Base-by-base conservation (phyloP, 2,888 invertebrate species). In the Mythimna albipuncta region DNA sequence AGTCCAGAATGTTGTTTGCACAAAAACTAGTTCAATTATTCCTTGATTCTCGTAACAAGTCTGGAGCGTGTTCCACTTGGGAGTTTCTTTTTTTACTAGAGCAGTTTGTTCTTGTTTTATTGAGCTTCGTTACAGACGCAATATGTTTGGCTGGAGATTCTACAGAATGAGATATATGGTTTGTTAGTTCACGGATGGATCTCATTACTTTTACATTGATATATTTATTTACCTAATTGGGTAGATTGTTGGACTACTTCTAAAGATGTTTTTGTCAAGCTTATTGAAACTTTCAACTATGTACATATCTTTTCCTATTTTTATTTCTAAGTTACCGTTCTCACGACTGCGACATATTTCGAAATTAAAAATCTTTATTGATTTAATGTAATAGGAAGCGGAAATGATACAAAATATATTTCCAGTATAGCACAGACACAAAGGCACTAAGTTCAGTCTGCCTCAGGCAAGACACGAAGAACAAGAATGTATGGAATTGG, bases 1-100 rank as follows among this genome's bases (percentile, higher is more conserved):
- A 64, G 69, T 62, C 35, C 72, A 77, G 75, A 85, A 77, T 69
- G 78, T 72, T 41, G 75, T 77, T 64, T 65, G 59, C 69, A 72
- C 63, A 87, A 85, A 87, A 87, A 87, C 80, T 81, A 82, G 81
- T 81, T 63, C 80, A 83, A 85, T 87, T 82, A 87, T 77, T 82
- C 69, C 74, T 66, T 79, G 77, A 82, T 78, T 84, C 85, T 79
- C 68, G 76, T 74, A 77, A 79, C 78, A 80, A 77, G 85, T 76
- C 76, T 79, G 72, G 73, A 75, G 69, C 76, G 64, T 74, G 83
- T 74, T 75, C 75, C 76, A 79, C 79, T 83, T 70, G 81, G 62
- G 68, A 75, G 71, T 63, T 65, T 67, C 63, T 79, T 86, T 85
- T 75, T 80, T 77, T 76, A 52, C 69, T 68, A 44, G 64, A 65